These are phyloP conservation scores for Todus mexicanus DNA, from an alignment of 2,797 vertebrate species.

Conservation along the genomic window DNA sequence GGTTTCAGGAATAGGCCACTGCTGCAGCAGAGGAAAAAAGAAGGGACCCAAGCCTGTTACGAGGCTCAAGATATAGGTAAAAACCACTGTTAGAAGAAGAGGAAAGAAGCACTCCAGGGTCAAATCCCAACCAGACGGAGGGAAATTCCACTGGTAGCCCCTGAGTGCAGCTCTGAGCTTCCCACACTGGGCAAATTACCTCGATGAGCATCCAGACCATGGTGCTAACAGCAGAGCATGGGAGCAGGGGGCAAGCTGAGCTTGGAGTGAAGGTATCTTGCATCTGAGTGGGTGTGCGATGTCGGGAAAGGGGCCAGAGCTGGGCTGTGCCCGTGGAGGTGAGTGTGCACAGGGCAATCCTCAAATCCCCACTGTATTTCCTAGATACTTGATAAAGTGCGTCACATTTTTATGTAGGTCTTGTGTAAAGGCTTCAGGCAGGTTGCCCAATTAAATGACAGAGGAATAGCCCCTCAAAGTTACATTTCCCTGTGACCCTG, in stretches of 20 bases:
- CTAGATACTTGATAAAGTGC: accelerated
- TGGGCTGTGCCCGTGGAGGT: not conserved
- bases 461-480: not conserved
- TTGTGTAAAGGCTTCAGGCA: not conserved
- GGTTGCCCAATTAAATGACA: not conserved
- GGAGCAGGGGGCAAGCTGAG: not conserved
- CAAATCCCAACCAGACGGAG: not conserved
- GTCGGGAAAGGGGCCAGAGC: not conserved
- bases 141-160: not conserved
- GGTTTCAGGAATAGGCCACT: not conserved
- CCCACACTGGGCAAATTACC: not conserved
- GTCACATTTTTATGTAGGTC: not conserved
- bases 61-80: not conserved
- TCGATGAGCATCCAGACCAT: accelerated
- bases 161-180: not conserved
- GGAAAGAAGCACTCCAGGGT: not conserved
- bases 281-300: not conserved
- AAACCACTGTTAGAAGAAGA: not conserved
- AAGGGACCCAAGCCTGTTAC: not conserved
- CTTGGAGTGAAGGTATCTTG: accelerated
- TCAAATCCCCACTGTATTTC: not conserved
- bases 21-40: not conserved
- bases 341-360: not conserved
- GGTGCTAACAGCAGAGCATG: not conserved
- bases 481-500: not conserved